Conservation (phyloP, 2,888 invertebrate species). For the Anthophora plumipes region DNA sequence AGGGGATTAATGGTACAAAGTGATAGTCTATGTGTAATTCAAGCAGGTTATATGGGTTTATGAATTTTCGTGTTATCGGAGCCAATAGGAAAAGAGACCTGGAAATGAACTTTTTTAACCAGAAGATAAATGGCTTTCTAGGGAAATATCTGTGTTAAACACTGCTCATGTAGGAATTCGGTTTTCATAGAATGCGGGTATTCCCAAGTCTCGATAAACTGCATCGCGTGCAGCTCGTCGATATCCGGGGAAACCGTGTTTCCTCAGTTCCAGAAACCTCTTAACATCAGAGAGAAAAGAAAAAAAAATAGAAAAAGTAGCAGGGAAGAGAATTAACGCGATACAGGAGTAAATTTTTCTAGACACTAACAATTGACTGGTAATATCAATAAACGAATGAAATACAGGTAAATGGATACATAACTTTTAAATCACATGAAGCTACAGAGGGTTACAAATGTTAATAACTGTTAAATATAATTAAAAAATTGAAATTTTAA, state of each 20-base stretch:
- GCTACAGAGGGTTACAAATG: no score
- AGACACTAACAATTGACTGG: no score
- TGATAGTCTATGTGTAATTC: constrained; percentile 12
- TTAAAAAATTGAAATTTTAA: no score
- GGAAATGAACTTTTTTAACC: background rate
- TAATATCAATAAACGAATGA: no score
- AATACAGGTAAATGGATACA: no score
- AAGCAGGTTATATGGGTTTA: background rate
- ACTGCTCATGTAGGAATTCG: background rate
- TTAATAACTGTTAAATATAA: no score
- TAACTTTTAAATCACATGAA: no score
- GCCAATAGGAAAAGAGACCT: background rate
- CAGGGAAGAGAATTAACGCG: no score
- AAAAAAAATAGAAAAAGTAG: no score
- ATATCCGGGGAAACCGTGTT: background rate
- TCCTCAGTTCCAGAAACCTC: background rate
- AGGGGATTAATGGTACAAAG: constrained; percentile 13
- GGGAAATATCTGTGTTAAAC: background rate
- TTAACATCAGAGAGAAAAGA: no score
- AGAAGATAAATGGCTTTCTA: background rate
- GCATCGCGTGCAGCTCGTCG: constrained; percentile 8
- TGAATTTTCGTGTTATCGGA: background rate
- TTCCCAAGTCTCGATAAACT: constrained; percentile 21
- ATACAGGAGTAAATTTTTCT: no score
- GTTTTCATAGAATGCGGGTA: constrained; percentile 18